phyloP scores from a whole-genome alignment of 2,797 vertebrate genomes.

The Pangasius mekongensis region DNA sequence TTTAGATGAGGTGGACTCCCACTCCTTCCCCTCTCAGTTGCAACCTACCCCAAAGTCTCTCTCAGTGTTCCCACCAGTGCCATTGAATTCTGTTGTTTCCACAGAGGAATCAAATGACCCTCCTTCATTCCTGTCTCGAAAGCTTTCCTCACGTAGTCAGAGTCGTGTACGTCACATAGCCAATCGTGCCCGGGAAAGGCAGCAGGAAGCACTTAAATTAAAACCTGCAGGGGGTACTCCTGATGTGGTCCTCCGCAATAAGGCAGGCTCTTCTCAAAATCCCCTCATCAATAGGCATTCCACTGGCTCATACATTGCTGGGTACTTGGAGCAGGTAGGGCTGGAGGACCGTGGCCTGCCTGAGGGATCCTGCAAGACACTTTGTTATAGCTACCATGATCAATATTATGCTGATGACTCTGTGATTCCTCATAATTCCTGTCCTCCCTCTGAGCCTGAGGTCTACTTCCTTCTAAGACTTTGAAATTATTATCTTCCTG shows the following conservation, averaged over 20 bases:
- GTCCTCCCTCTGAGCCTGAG: slow-evolving; percentile 85
- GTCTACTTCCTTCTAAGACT: slow-evolving; percentile 95
- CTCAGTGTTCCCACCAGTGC: slow-evolving; percentile 36
- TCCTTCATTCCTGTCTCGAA: slow-evolving; percentile 84
- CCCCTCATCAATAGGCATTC: slow-evolving; percentile 85
- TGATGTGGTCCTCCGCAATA: slow-evolving; percentile 85
- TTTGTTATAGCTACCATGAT: slow-evolving; percentile 75
- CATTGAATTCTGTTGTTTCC: slow-evolving; percentile 41
- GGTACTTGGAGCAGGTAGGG: slow-evolving; percentile 79
- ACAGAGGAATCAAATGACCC: slow-evolving; percentile 69
- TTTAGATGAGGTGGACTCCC: slow-evolving; percentile 82
- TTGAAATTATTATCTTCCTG: slow-evolving; percentile 66
- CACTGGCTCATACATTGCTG: slow-evolving; percentile 92
- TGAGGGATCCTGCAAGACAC: slow-evolving; percentile 84
- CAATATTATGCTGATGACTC: slow-evolving; percentile 70
- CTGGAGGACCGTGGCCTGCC: slow-evolving; percentile 84
- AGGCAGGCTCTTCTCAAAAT: slow-evolving; percentile 71
- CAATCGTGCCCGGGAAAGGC: slow-evolving; percentile 89
- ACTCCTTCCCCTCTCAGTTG: slow-evolving; percentile 39
- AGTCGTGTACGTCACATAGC: slow-evolving; percentile 96
- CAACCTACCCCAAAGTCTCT: slow-evolving; percentile 50
- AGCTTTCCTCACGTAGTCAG: slow-evolving; percentile 93
- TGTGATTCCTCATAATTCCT: slow-evolving; percentile 70
- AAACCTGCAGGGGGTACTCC: slow-evolving; percentile 57
- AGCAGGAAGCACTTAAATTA: slow-evolving; percentile 87